A percentile compares a stretch with the other conserved stretches of the same genome.
Conservation (phyloP, 2,888 invertebrate genomes). For the Coelinius sp. region DNA sequence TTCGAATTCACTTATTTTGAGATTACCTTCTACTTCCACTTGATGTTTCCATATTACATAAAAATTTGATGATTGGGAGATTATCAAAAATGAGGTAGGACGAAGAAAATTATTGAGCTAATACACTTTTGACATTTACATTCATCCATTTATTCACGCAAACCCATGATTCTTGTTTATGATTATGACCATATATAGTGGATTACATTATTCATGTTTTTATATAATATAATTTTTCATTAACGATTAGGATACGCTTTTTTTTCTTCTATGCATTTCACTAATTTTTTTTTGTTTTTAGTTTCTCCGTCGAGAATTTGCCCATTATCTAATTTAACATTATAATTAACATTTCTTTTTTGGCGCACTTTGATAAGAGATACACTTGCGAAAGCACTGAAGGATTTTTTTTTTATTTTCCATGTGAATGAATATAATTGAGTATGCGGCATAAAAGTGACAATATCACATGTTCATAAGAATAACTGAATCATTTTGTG, state of each 20-base stretch:
- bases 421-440: constrained; percentile 42
- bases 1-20: background rate
- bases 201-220: constrained; percentile 47
- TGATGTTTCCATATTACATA: background rate
- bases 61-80: background rate
- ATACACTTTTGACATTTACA: constrained; percentile 30
- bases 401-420: constrained; percentile 16
- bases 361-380: constrained; percentile 8
- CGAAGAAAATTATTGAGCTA: background rate
- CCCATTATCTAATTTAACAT: background rate
- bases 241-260: constrained; percentile 54
- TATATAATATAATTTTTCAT: constrained; percentile 56
- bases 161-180: constrained; percentile 41
- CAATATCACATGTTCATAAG: constrained; percentile 41
- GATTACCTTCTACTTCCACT: background rate
- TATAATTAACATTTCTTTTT: constrained; percentile 5
- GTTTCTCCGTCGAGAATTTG: background rate
- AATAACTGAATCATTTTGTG: constrained; percentile 46
- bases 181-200: constrained; percentile 43
- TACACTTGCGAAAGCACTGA: constrained; percentile 26
- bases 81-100: background rate
- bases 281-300: constrained; percentile 1
- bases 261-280: constrained; percentile 33
- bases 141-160: constrained; percentile 45
- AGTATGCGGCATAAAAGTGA: constrained; percentile 30